Evolutionary conservation across 2,888 invertebrate species (phyloP).

Genomic region (Nemoura dubitans): DNA sequence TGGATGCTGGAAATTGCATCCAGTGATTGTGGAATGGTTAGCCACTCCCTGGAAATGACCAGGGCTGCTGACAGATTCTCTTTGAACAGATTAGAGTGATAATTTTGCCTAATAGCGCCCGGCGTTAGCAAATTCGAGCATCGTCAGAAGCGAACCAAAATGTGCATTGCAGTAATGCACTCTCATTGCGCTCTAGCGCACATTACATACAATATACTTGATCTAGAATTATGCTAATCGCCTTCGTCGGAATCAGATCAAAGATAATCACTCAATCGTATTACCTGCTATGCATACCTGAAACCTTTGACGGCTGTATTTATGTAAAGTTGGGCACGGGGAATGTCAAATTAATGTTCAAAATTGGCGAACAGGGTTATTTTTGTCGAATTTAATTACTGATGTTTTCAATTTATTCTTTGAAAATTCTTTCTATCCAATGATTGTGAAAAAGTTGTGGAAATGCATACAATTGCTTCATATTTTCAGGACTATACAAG

Average conservation of each 20-base stretch:
- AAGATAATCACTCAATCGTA: not conserved
- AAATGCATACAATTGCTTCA: too few species aligned
- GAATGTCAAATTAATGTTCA: too few species aligned
- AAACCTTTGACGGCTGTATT: too few species aligned
- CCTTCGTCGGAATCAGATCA: slow-evolving; percentile 29
- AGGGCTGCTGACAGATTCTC: not conserved
- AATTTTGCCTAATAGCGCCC: not conserved
- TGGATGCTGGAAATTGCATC: too few species aligned
- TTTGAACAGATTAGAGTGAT: not conserved
- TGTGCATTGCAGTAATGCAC: not conserved
- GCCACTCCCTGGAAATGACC: not conserved
- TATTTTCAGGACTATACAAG: too few species aligned
- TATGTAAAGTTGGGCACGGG: too few species aligned
- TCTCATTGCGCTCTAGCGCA: not conserved
- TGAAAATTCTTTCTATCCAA: too few species aligned
- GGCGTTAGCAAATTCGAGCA: not conserved
- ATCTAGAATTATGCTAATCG: not conserved
- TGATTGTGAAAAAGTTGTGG: too few species aligned
- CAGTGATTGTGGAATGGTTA: not conserved
- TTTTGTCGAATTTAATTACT: too few species aligned
- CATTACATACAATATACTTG: not conserved
- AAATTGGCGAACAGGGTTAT: too few species aligned
- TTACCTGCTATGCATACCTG: not conserved
- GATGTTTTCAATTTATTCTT: too few species aligned
- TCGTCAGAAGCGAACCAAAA: not conserved